Percentiles rank a stretch among this genome's conserved stretches.
Conservation (phyloP, 2,888 invertebrate species). For the Ptilodon capucinus region DNA sequence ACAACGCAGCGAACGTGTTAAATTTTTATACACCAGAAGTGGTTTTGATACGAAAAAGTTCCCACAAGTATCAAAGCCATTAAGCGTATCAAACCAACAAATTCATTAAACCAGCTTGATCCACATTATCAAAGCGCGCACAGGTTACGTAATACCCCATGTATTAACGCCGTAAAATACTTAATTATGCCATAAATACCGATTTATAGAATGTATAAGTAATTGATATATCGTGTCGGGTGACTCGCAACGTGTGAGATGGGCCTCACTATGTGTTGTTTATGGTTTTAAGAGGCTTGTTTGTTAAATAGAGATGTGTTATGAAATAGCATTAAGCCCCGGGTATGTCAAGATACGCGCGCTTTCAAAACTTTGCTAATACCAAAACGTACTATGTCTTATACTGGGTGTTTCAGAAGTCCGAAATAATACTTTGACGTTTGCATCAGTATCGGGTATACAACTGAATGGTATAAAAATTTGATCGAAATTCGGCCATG, state of each 20-base stretch:
- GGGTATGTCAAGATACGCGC: no score
- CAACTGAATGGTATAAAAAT: no score
- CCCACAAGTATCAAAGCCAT: constrained; percentile 1
- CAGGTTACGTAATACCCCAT: constrained; percentile 1
- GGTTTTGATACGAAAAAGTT: no score
- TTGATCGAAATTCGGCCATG: no score
- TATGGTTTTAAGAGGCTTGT: neutral
- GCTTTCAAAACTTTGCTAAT: no score
- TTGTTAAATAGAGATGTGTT: neutral
- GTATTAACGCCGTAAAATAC: constrained; percentile 24
- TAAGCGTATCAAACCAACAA: neutral
- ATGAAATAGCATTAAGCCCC: no score
- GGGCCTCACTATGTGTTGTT: neutral
- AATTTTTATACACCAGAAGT: no score
- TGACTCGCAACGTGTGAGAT: neutral
- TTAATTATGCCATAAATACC: constrained; percentile 43
- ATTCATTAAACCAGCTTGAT: constrained; percentile 3
- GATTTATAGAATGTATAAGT: constrained; percentile 39
- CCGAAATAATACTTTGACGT: no score
- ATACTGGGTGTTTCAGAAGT: no score
- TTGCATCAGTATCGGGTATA: no score
- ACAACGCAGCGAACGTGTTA: no score
- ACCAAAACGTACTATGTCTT: no score
- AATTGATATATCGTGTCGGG: constrained; percentile 38
- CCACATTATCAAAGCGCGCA: constrained; percentile 7